These are phyloP conservation scores for Meloidogyne hapla DNA, from an alignment of 1,140 invertebrate genomes.

Conservation along the genomic window DNA sequence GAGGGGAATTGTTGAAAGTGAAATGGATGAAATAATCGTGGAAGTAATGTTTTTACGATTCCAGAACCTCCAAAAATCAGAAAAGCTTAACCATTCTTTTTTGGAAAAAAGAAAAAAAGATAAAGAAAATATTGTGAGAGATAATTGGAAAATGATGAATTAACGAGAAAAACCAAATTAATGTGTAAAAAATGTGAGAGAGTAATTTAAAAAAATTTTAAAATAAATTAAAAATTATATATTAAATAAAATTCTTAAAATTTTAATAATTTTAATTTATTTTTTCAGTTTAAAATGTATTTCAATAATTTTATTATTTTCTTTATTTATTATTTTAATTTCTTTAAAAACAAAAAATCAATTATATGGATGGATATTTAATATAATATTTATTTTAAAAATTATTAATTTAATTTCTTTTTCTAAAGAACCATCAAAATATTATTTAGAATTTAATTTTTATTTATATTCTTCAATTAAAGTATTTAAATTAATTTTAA, in stretches of 20 bases:
- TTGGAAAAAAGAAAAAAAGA: no score
- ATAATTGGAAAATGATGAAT: no score
- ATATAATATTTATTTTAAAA: constrained; percentile 46
- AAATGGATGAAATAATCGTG: no score
- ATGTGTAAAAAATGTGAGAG: no score
- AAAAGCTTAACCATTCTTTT: no score
- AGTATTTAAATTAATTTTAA: constrained; percentile 23
- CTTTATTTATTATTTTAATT: constrained; percentile 27
- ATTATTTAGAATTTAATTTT: constrained; percentile 52
- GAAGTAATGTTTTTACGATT: no score
- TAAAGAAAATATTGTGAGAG: no score
- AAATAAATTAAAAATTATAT: no score
- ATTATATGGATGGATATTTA: constrained; percentile 41
- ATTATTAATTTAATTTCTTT: constrained; percentile 26
- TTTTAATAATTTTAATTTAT: not conserved
- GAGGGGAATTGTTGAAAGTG: no score
- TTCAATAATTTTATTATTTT: constrained; percentile 11
- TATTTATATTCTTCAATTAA: constrained; percentile 47
- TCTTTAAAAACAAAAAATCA: constrained; percentile 26
- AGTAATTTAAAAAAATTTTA: no score
- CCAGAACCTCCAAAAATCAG: no score
- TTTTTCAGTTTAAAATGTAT: constrained; percentile 40
- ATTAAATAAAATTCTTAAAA: constrained; percentile 1
- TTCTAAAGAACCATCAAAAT: constrained; percentile 35
- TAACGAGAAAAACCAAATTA: no score